Evolutionary conservation across 2,113 vertebrate species (phyloP), one percentile per base, ranked within the genome.

Genomic region (Holacanthus passer): DNA sequence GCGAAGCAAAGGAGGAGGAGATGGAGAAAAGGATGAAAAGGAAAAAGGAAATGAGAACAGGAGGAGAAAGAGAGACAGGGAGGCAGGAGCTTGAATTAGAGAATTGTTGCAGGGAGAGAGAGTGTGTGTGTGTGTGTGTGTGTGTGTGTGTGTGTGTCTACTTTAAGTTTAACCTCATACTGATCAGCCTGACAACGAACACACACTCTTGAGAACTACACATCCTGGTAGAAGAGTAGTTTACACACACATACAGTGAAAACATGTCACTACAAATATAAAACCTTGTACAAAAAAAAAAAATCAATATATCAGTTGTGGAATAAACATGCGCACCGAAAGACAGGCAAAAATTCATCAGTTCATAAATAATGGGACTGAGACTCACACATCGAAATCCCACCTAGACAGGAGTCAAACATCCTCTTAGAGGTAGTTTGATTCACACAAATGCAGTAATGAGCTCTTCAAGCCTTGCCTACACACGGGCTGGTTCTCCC

Each of bases 401-500:
- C 75, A 73, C 63, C 17, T 65, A 81, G 79, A 77, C 76, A 84
- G 45, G 68, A 87, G 86, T 87, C 87, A 90, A 85, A 89, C 81
- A 86, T 91, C 86, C 48, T 91, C 87, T 88, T 55, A 81, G 83
- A 85, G 72, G 83, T 50, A 76, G 84, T 78, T 83, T 81, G 85
- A 92, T 89, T 87, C 88, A 72, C 79, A 88, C 88, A 88, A 85
- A 93, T 71, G 83, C 75, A 85, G 75, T 93, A 91, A 93, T 92
- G 88, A 93, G 88, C 82, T 80, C 87, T 83, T 83, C 82, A 86
- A 83, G 82, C 81, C 39, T 70, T 87, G 83, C 73, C 85, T 85
- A 89, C 88, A 91, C 82, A 87, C 85, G 78, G 79, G 24, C 79
- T 80, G 65, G 60, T 70, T 84, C 69, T 62, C 91, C 83, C 84